Evolutionary conservation across 1,140 invertebrate genomes (phyloP).

Genomic region (Drosophila carrolli): DNA sequence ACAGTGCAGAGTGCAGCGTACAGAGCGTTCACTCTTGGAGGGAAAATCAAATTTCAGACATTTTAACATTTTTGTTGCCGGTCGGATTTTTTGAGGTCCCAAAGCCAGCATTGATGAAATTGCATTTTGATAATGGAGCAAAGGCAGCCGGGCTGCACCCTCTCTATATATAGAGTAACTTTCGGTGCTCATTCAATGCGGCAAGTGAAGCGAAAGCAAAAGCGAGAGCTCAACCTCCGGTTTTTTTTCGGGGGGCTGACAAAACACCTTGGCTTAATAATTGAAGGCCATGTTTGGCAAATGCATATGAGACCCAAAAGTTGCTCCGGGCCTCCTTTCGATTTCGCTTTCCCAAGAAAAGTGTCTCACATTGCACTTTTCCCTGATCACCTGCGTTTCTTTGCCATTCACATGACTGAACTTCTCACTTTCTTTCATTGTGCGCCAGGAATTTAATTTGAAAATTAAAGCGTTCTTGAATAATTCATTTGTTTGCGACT

Average conservation of each 20-base stretch:
- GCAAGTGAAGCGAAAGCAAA: slow-evolving; percentile 60
- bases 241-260: slow-evolving; percentile 31
- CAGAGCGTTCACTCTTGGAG: slow-evolving; percentile 32
- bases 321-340: not conserved
- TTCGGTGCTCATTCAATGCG: slow-evolving; percentile 53
- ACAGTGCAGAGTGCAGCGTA: slow-evolving; percentile 29
- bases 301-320: slow-evolving; percentile 33
- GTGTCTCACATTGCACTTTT: slow-evolving; percentile 18
- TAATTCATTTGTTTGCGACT: slow-evolving; percentile 32
- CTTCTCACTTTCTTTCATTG: slow-evolving; percentile 29
- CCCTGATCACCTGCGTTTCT: slow-evolving; percentile 22
- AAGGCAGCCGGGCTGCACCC: slow-evolving; percentile 1
- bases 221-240: slow-evolving; percentile 38
- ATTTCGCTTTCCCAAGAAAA: slow-evolving; percentile 12
- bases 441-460: slow-evolving; percentile 18
- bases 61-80: slow-evolving; percentile 58
- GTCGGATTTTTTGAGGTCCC: slow-evolving; percentile 57
- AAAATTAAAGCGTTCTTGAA: slow-evolving; percentile 40
- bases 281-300: slow-evolving; percentile 40
- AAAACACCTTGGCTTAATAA: slow-evolving; percentile 49
- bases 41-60: slow-evolving; percentile 73
- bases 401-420: slow-evolving; percentile 21
- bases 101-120: slow-evolving; percentile 67
- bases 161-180: slow-evolving; percentile 20
- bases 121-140: slow-evolving; percentile 70